Conservation (phyloP, 2,797 vertebrate species). For the Tinamus major region DNA sequence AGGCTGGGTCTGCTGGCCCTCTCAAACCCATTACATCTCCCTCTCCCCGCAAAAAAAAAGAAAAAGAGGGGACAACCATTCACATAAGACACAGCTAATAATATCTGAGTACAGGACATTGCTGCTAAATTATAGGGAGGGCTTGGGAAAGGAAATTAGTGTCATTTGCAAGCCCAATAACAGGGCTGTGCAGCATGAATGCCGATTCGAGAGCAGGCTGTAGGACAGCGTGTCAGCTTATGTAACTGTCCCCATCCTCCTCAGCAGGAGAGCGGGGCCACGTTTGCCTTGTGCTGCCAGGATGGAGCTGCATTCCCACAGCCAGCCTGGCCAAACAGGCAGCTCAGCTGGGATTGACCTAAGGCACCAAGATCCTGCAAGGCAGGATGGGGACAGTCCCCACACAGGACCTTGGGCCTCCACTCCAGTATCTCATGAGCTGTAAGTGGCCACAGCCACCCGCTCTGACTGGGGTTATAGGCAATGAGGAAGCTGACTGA, state of each 20-base stretch:
- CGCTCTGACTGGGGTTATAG: neutral
- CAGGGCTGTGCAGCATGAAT: constrained; percentile 62
- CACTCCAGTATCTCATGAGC: neutral
- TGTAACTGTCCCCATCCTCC: constrained; percentile 13
- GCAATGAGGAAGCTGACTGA: neutral
- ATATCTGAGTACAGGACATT: constrained; percentile 73
- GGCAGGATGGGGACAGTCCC: neutral
- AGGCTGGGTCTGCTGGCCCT: neutral
- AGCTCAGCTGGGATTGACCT: neutral
- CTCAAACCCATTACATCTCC: constrained; percentile 41
- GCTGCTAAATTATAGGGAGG: constrained; percentile 73
- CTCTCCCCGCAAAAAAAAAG: neutral
- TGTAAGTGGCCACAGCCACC: neutral
- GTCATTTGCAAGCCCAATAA: constrained; percentile 69
- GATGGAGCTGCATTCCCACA: neutral
- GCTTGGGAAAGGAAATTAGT: constrained; percentile 71
- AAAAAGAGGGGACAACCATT: constrained; percentile 53
- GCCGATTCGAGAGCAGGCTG: constrained; percentile 8
- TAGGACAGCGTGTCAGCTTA: constrained; percentile 43
- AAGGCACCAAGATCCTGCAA: neutral
- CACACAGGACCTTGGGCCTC: neutral
- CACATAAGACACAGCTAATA: constrained; percentile 64
- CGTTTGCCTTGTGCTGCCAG: neutral
- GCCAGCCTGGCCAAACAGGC: neutral
- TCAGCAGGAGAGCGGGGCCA: accelerated